Base-by-base conservation (phyloP, 2,888 invertebrate species). In the Margaritifera margaritifera region DNA sequence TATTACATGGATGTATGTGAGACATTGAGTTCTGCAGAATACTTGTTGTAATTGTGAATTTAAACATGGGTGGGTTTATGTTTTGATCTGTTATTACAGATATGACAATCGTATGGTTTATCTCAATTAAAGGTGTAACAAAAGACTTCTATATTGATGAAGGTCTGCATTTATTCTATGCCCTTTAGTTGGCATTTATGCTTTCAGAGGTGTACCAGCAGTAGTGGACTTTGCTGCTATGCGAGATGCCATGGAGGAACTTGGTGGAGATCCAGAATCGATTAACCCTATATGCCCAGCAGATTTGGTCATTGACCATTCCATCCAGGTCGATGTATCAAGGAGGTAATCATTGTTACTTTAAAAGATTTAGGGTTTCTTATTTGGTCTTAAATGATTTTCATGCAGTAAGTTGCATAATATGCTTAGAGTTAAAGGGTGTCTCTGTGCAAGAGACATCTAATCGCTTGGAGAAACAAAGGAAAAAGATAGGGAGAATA, bases 171-270 rank as follows among this genome's bases (percentile, higher is more conserved):
- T 6, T 27, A 58, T 20, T 58, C 27, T 58, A n/a, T 57, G n/a
- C 50, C 51, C 2, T 55, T 19, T 27, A 22, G 31, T 19, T 57
- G 53, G 19, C 56, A 2, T 68, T 52, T 5, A 64, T n/a, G 58
- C 65, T 84, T 88, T 58, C 78, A 99, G 98, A 20, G 99, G 99
- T 4, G 98, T 99, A 0, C 99, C 99, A 1, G 98, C 98, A 0
- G 97, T 99, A 31, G 99, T 99, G 0, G 99, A 99, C 91, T 97
- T 99, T 91, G 99, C 99, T 20, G 97, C 98, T 1, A 99, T 99
- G 99, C 92, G 99, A 71, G 98, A 98, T 90, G 97, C 98, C 0
- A 96, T 99, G 0, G 93, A 94, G 80, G 91, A 92, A 27, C 91
- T 99, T 6, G 95, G 95, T 0, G 98, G 97, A 0, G 92, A 98